Evolutionary conservation across 1,140 invertebrate species (phyloP), one percentile per base, ranked within the genome.

Genomic region (Pseudachorutes palmiensis): DNA sequence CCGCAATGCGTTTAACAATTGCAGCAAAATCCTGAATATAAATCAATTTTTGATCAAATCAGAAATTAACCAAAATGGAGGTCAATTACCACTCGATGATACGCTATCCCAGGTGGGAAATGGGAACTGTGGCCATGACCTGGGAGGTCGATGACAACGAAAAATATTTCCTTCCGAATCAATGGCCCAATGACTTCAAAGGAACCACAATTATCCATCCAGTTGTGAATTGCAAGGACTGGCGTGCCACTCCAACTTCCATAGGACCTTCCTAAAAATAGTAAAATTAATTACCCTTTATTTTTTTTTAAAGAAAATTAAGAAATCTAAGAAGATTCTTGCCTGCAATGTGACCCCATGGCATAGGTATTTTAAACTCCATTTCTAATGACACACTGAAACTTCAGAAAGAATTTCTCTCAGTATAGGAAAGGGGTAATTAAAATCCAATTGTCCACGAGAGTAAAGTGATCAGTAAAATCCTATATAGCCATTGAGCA

Each of bases 71-170:
- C 9, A 19, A 61, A 5, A 28, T 19, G 14, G 16, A 5, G 24
- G 12, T 61, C 16, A 61, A 61, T 26, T 26, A 61, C 59, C 12
- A 33, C 24, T 31, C 24, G 3, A 29, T 61, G 59, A 61, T 61
- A 61, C 9, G 67, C 41, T n/a, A 64, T 41, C 22, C 71, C 71
- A 22, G 41, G 22, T 14, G 75, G 75, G 1, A 71, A 68, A 62
- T 73, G 69, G 12, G 72, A 73, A 19, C 74, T 75, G 3, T 67
- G 32, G 24, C 75, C 75, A 64, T 76, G 75, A 16, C 75, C 75
- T 2, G 72, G 72, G 9, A 76, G 48, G 58, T 76, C 75, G 51
- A 76, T 51, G 16, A 71, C 72, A 0, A 76, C 62, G 24, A 76
- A 64, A 55, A 66, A 65, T 24, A 66, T 45, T 29, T 66, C 55